phyloP scores from a whole-genome alignment of 2,888 invertebrate species.

The Rotaria macrura region DNA sequence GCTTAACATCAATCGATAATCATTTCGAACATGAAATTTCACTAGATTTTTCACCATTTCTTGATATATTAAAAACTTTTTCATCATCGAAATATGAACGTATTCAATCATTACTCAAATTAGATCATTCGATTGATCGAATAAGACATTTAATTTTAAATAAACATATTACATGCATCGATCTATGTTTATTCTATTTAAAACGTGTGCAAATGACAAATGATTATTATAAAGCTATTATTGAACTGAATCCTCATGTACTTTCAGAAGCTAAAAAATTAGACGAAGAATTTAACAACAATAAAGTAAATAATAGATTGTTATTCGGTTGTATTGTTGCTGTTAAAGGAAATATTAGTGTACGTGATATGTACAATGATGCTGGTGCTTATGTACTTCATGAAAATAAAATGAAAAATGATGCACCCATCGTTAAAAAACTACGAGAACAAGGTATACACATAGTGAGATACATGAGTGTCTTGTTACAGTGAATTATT shows the following conservation, averaged over 20 bases:
- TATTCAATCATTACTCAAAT: neutral
- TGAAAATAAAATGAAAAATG: neutral
- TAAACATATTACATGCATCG: neutral
- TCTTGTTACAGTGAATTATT: no score
- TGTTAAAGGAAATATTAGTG: neutral
- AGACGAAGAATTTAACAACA: neutral
- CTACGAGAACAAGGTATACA: neutral
- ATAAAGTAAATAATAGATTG: neutral
- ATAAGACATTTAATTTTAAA: neutral
- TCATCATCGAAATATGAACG: neutral
- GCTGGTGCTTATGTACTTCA: neutral
- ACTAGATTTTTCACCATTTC: conserved; percentile 8
- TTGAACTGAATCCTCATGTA: conserved; percentile 11
- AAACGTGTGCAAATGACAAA: conserved; percentile 9
- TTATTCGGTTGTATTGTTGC: neutral
- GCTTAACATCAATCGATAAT: neutral
- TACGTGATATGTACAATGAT: conserved; percentile 4
- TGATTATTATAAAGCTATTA: neutral
- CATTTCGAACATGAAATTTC: neutral
- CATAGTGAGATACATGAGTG: no score
- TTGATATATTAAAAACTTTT: neutral
- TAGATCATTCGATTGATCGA: neutral
- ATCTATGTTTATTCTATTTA: neutral
- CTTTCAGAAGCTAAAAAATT: neutral
- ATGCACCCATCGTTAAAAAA: neutral